Evolutionary conservation across 2,888 invertebrate species (phyloP).

Genomic region (Junonia oenone): DNA sequence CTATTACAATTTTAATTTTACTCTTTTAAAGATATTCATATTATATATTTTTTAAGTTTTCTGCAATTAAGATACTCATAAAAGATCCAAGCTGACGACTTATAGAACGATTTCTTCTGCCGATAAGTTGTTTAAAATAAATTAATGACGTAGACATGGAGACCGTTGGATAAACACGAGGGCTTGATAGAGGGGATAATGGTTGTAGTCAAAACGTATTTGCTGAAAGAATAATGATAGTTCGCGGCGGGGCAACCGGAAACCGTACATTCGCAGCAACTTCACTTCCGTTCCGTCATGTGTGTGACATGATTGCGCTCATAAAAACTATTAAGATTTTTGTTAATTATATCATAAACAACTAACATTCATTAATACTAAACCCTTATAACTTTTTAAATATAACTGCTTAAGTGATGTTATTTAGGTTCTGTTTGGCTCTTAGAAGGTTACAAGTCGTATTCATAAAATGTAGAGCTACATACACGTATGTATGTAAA

Average conservation of each 20-base stretch:
- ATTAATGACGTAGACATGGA: constrained; percentile 18
- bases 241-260: constrained; percentile 61
- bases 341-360: constrained; percentile 24
- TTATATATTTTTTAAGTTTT: not conserved
- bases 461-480: no score
- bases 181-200: constrained; percentile 33
- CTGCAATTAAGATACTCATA: not conserved
- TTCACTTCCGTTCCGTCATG: constrained; percentile 59
- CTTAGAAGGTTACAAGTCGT: no score
- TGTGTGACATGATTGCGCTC: constrained; percentile 35
- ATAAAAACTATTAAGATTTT: constrained; percentile 25
- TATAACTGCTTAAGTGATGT: not conserved
- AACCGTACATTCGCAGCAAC: constrained; percentile 64
- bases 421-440: not conserved
- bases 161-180: constrained; percentile 16
- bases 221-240: constrained; percentile 73
- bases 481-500: no score
- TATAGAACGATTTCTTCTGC: not conserved
- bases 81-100: not conserved
- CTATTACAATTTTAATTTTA: not conserved
- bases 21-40: no score
- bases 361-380: constrained; percentile 16
- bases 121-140: constrained; percentile 6
- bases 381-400: constrained; percentile 3
- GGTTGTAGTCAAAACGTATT: constrained; percentile 73